Conservation (phyloP, 2,797 vertebrate genomes). For the Fringilla coelebs region DNA sequence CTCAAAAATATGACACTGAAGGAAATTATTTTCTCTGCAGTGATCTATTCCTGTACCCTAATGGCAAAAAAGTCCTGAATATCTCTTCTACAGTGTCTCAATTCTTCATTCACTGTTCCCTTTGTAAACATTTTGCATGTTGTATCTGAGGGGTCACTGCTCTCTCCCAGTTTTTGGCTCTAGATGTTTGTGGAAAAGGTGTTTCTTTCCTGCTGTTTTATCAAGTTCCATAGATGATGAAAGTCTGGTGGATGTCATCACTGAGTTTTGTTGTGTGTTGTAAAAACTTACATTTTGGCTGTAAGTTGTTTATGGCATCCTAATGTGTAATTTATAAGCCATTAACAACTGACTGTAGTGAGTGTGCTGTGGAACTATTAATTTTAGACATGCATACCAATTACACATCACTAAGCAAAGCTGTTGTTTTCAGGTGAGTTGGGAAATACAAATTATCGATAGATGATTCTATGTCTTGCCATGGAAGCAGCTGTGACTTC, state of each 20-base stretch:
- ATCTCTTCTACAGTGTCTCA: background rate
- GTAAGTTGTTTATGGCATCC: background rate
- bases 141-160: background rate
- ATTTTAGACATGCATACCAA: background rate
- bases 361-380: background rate
- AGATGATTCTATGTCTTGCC: background rate
- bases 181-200: background rate
- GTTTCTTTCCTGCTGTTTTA: background rate
- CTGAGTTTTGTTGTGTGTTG: background rate
- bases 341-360: background rate
- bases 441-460: background rate
- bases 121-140: background rate
- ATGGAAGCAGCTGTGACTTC: background rate
- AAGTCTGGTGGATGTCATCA: background rate
- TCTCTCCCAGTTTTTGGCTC: background rate
- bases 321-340: background rate
- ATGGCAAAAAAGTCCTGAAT: background rate
- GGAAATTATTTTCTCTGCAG: conserved; percentile 11
- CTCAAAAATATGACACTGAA: background rate
- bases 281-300: background rate
- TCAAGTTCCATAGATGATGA: background rate
- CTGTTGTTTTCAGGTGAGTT: background rate
- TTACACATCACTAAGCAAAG: background rate
- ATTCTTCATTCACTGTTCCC: background rate
- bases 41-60: background rate